Evolutionary conservation across 2,113 vertebrate genomes (phyloP).

Genomic region (Holacanthus passer): DNA sequence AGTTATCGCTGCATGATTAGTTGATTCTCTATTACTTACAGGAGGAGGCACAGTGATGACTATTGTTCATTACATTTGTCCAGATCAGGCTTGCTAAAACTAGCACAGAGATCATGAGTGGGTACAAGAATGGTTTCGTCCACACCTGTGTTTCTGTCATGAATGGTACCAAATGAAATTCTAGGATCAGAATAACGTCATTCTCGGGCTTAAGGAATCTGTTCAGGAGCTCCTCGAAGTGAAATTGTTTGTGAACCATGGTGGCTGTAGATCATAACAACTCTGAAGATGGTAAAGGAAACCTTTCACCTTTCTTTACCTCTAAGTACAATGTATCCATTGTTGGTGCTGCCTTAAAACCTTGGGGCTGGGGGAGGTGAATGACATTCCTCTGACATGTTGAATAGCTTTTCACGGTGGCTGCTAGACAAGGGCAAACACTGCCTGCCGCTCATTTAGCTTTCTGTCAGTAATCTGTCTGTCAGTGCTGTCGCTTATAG

Average conservation of each 20-base stretch:
- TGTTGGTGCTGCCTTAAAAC: conserved; percentile 67
- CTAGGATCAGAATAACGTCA: too few relatives aligned
- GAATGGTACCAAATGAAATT: rapidly evolving
- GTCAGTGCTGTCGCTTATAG: conserved; percentile 36
- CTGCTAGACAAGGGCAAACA: conserved; percentile 55
- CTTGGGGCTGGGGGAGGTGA: conserved; percentile 54
- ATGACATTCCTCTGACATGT: conserved; percentile 73
- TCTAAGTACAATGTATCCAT: conserved; percentile 64
- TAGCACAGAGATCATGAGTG: background rate
- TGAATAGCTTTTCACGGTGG: conserved; percentile 54
- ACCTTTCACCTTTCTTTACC: conserved; percentile 53
- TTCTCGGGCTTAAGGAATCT: background rate
- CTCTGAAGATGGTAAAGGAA: conserved; percentile 50
- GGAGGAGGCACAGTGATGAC: background rate
- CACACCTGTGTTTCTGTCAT: background rate
- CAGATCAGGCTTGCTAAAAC: background rate
- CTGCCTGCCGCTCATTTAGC: conserved; percentile 47
- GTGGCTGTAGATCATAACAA: conserved; percentile 35
- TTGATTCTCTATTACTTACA: background rate
- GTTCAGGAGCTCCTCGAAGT: conserved; percentile 1
- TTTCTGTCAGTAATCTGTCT: conserved; percentile 43
- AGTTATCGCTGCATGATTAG: conserved; percentile 6
- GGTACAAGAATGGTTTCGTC: background rate
- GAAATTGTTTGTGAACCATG: conserved; percentile 11
- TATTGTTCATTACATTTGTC: background rate